Evolutionary conservation across 2,113 vertebrate genomes (phyloP), one percentile per base, ranked within the genome.

Genomic region (Amphiprion ocellaris): DNA sequence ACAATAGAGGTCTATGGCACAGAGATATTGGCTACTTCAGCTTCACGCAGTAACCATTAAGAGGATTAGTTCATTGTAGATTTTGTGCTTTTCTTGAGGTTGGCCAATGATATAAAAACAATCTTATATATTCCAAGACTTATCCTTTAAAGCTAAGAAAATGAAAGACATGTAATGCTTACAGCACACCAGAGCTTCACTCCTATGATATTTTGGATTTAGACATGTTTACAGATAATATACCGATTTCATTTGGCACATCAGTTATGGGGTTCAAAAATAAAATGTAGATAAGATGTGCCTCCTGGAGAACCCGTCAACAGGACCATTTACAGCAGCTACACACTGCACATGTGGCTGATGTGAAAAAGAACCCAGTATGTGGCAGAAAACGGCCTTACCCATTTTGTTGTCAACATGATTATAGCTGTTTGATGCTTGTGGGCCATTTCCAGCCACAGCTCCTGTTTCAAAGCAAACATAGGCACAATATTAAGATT

Each of bases 401-500:
- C 97, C 95, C 91, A 95, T 94, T 88, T 84, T 90, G 74, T 94
- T 95, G 79, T 98, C 97, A 90, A 97, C 92, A 26, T 96, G 92
- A 89, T 98, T 97, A 0, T 96, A 97, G 92, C 88, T 96, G 90
- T 95, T 96, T 12, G 95, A 91, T 69, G 92, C 82, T 61, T 77
- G 87, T 37, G 94, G 88, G 66, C 92, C 94, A 76, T 96, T 95
- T 53, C 92, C 95, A 79, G 93, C 71, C 52, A 84, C 17, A n/a
- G 81, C 62, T 82, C 90, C 94, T 94, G 83, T 76, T 76, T 52
- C 11, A 82, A 77, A 72, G 26, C 47, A 86, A 81, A 86, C 46
- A 85, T 33, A 85, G 49, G 76, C 23, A 33, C 21, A 17, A 60
- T 56, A 26, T 64, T 19, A 81, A 77, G 72, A n/a, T 55, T 77